Conservation (phyloP, 2,797 vertebrate species). For the Pseudochromis fuscus region DNA sequence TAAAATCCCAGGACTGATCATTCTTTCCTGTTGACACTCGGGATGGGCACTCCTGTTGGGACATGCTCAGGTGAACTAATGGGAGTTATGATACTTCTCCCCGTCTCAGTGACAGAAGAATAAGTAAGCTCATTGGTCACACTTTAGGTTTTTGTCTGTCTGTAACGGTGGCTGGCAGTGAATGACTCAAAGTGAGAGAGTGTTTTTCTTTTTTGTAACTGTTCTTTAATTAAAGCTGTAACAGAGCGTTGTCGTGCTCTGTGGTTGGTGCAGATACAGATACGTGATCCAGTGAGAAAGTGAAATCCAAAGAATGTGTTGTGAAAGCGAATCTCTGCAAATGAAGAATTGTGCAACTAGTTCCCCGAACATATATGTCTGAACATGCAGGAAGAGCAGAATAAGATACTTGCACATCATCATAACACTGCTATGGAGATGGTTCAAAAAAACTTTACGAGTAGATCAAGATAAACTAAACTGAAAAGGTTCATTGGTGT, state of each 20-base stretch:
- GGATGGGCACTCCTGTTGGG: conserved; percentile 77
- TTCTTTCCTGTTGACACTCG: conserved; percentile 71
- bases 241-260: background rate
- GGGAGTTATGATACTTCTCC: conserved; percentile 62
- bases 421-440: conserved; percentile 36
- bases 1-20: conserved; percentile 74
- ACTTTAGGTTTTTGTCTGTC: conserved; percentile 45
- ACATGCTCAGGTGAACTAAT: conserved; percentile 75
- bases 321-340: conserved; percentile 71
- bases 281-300: conserved; percentile 56
- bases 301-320: conserved; percentile 70
- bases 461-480: conserved; percentile 18
- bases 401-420: conserved; percentile 46
- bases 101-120: conserved; percentile 71
- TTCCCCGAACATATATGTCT: conserved; percentile 70
- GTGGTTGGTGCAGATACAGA: conserved; percentile 15
- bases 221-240: conserved; percentile 26
- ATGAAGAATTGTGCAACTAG: conserved; percentile 78
- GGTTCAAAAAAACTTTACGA: conserved; percentile 23
- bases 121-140: conserved; percentile 45
- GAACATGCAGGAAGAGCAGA: conserved; percentile 71
- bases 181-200: conserved; percentile 54
- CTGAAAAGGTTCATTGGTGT: background rate
- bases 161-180: conserved; percentile 18
- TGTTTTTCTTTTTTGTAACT: conserved; percentile 27